Base-by-base conservation (phyloP, 1,140 invertebrate species). In the Procambarus clarkii region DNA sequence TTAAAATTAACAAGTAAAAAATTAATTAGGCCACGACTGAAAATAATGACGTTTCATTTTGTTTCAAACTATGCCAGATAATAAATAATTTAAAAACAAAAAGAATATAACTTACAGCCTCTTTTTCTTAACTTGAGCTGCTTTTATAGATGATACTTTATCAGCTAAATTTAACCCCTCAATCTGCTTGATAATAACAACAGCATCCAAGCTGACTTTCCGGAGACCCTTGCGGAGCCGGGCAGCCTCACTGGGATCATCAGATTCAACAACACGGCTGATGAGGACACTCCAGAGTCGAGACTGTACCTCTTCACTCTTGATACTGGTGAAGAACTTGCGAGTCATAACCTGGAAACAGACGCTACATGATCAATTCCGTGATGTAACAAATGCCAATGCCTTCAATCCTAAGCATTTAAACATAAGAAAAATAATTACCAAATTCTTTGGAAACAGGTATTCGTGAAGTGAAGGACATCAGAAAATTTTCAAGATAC, bases 281-380 rank as follows among this genome's bases (percentile, higher is more conserved):
- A 91, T 85, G 34, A 91, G 89, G 15, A 85, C 34, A 24, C 76
- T 79, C 89, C 89, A 91, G 13, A 91, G 82, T 13, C 34, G 11
- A 48, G 89, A 60, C 3, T 85, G 82, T 0, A 79, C 44, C 11
- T 80, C 58, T 45, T 91, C 82, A 1, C 44, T 85, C 45, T 34
- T 60, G 21, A 91, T 78, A 21, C 88, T 91, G 0, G 50, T n/a
- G 44, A 91, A 78, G 76, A 91, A 91, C 34, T 86, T 85, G 15
- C 45, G n/a, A 34, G 34, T 91, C 50, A 91, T 84, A 7, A 91
- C 89, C 89, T 91, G 74, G 24, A 74, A 8, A 74, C 21, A 34
- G 4, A 74, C 7, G 21, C 21, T 9, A 34, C 15, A 74, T 64
- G 11, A 58, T 13, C 13, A 58, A 13, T 58, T 9, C 54, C 2